Evolutionary conservation across 2,888 invertebrate species (phyloP).

Genomic region (Antheraea assamensis): DNA sequence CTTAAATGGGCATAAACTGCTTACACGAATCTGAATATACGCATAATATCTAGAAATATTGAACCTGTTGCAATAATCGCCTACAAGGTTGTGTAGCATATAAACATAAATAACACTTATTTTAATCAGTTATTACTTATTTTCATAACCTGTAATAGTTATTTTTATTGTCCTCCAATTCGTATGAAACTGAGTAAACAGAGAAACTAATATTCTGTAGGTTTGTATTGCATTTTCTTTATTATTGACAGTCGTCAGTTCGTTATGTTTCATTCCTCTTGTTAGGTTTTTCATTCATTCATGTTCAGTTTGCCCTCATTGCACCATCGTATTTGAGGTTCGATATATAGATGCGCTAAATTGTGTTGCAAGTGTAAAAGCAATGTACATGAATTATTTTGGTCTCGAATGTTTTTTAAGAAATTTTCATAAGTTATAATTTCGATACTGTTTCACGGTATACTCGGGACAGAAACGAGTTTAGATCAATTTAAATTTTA

Average conservation of each 20-base stretch:
- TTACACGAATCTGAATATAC: conserved; percentile 25
- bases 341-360: not conserved
- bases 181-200: no score
- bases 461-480: not conserved
- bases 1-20: conserved; percentile 2
- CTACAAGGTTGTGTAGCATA: conserved; percentile 56
- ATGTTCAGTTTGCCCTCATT: no score
- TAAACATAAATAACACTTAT: conserved; percentile 43
- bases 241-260: no score
- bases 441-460: not conserved
- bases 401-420: not conserved
- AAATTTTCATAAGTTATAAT: not conserved
- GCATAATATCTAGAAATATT: conserved; percentile 70
- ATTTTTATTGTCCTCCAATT: not conserved
- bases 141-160: not conserved
- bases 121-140: conserved; percentile 43
- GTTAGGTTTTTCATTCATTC: no score
- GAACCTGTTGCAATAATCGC: conserved; percentile 74
- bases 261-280: no score
- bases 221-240: not conserved
- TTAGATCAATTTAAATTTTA: no score
- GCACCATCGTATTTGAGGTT: no score
- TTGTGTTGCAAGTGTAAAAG: not conserved
- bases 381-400: not conserved
- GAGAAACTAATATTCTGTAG: not conserved